Evolutionary conservation across 2,113 vertebrate genomes (phyloP).

Genomic region (Amazona vittata): DNA sequence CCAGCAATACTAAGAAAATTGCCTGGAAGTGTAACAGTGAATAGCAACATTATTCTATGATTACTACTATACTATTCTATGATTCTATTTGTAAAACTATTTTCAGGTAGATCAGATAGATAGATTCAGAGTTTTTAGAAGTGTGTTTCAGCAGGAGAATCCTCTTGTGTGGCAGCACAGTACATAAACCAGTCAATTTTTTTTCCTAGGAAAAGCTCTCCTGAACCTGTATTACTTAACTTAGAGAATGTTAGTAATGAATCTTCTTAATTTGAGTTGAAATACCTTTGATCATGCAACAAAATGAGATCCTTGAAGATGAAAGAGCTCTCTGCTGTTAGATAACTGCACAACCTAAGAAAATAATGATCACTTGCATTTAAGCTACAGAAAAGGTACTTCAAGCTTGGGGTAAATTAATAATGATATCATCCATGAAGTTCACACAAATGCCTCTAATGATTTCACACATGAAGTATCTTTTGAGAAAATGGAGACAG

Average conservation of each 20-base stretch:
- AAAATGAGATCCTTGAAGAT: constrained; percentile 27
- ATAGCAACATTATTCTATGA: not conserved
- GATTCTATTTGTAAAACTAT: not conserved
- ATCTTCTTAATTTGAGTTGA: constrained; percentile 16
- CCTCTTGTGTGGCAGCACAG: not conserved
- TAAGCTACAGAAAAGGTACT: not conserved
- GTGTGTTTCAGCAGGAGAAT: not conserved
- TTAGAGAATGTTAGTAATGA: not conserved
- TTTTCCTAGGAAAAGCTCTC: constrained; percentile 16
- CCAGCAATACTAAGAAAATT: not conserved
- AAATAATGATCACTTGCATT: constrained; percentile 15
- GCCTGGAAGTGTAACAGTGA: not conserved
- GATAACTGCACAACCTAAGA: not conserved
- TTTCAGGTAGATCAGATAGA: not conserved
- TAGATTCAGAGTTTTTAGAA: not conserved
- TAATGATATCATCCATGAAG: not conserved
- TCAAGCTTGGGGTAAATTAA: not conserved
- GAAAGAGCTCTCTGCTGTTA: constrained; percentile 12
- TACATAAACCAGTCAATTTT: not conserved
- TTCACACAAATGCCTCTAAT: not conserved
- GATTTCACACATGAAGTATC: not conserved
- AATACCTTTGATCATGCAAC: constrained; percentile 43
- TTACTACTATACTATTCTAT: no score
- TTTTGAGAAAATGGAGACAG: not conserved
- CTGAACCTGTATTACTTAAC: not conserved